Conservation (phyloP, 2,797 vertebrate species). For the Helostoma temminkii region DNA sequence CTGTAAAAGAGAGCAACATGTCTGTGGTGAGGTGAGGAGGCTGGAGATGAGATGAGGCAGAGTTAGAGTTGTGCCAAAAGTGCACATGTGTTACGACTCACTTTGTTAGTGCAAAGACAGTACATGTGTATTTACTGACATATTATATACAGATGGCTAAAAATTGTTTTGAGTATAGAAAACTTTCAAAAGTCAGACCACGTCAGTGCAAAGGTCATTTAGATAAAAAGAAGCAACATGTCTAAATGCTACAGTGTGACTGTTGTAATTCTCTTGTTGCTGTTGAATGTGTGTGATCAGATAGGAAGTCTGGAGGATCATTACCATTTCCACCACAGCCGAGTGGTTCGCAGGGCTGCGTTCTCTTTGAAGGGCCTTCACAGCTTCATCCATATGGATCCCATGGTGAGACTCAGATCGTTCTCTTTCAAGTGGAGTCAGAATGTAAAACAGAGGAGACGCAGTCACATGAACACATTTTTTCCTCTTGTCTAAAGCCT, state of each 20-base stretch:
- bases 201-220: background rate
- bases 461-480: background rate
- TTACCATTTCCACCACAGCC: conserved; percentile 94
- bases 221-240: background rate
- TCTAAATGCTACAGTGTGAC: background rate
- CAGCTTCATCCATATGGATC: conserved; percentile 93
- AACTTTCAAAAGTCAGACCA: background rate
- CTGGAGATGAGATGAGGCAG: conserved; percentile 14
- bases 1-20: background rate
- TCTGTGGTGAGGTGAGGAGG: background rate
- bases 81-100: conserved; percentile 49
- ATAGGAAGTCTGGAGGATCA: conserved; percentile 91
- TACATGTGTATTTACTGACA: conserved; percentile 35
- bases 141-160: conserved; percentile 16
- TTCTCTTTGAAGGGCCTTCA: conserved; percentile 86
- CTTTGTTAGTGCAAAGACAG: conserved; percentile 40
- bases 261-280: conserved; percentile 13
- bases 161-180: conserved; percentile 25
- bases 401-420: conserved; percentile 83
- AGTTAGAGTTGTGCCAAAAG: conserved; percentile 35
- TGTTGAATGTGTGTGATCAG: conserved; percentile 76
- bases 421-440: background rate
- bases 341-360: conserved; percentile 88
- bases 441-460: background rate
- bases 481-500: background rate